Base-by-base conservation (phyloP, 2,113 vertebrate genomes). In the Neopipo cinnamomea region DNA sequence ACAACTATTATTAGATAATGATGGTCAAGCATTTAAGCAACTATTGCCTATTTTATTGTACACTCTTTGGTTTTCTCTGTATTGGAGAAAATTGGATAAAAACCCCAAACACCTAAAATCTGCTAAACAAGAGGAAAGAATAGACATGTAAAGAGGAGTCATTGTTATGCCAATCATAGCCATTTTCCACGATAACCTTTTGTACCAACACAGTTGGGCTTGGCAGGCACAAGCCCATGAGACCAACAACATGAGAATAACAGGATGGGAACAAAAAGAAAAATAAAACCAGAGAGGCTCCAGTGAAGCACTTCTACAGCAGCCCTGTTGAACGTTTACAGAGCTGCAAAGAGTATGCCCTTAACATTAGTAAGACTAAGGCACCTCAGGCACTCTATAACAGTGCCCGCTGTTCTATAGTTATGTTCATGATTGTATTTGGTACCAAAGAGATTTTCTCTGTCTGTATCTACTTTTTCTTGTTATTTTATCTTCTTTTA, bases 131-230 rank as follows among this genome's bases (percentile, higher is more conserved):
- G 15, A 67, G 4, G 18, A 67, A 82, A 71, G 16, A 61, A 41
- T 0, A 37, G 8, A 0, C 12, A 5, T 28, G 14, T 27, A 14
- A 58, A 66, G 22, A 39, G 18, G 12, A 28, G 5, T 24, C 4
- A 27, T 12, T 65, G 11, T 18, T 50, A 19, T 23, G 23, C 1
- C 21, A 61, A 24, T 19, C 23, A 21, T 7, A 74, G 11, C 14
- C 24, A 20, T n/a, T 58, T 86, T 24, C 19, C 8, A 39, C 1
- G 0, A 58, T 10, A 73, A 49, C 7, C 7, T 3, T 7, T 10
- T 14, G 4, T 35, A 37, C 16, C 27, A 72, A 49, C 3, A 17
- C 11, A 49, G 23, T 33, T 4, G 1, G 23, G 10, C 11, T 31
- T 68, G 37, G 9, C 47, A 78, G 28, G 2, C 67, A 6, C 8